Base-by-base conservation (phyloP, 2,113 vertebrate species). In the Hydrochoerus hydrochaeris region DNA sequence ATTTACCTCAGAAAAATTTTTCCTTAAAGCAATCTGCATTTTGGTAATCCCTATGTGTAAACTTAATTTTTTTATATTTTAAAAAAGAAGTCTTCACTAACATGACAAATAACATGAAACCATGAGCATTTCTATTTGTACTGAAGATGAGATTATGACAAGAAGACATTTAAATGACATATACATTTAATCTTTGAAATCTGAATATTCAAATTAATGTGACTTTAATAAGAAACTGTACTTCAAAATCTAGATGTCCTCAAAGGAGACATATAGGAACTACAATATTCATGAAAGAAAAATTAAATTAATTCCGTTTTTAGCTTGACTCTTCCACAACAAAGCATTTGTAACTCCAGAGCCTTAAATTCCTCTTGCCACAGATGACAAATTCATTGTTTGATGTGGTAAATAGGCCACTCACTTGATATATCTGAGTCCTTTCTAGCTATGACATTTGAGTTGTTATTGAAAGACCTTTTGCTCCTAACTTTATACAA, bases 261-360 rank as follows among this genome's bases (percentile, higher is more conserved):
- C 60, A 80, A 94, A 92, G 28, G 20, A 63, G 58, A 65, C 9
- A 85, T 67, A 85, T 85, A 65, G 69, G 32, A 90, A 10, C 19
- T 93, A 91, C 78, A 71, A 80, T 97, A 95, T 94, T 95, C 90
- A 97, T 97, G 38, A 96, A 77, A 41, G 86, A 88, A 92, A 67
- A 97, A 60, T 69, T 86, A 89, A 96, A 89, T 78, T 85, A 78
- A 93, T 93, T 95, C 88, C 78, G 30, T 85, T 28, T 49, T 90
- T 82, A 85, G 94, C 87, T 88, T 90, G 44, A 71, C 35, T 96
- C n/a, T 85, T 85, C 13, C 84, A 77, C 58, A 96, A 57, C 22
- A 77, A 90, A 94, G 52, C 49, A 73, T 19, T 82, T 96, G 95
- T 75, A 81, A 19, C 80, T 73, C 41, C 2, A 88, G 75, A 82